A percentile compares a stretch with the other conserved stretches of the same genome.
Conservation (phyloP, 1,140 invertebrate species). For the Lasioglossum baleicum region DNA sequence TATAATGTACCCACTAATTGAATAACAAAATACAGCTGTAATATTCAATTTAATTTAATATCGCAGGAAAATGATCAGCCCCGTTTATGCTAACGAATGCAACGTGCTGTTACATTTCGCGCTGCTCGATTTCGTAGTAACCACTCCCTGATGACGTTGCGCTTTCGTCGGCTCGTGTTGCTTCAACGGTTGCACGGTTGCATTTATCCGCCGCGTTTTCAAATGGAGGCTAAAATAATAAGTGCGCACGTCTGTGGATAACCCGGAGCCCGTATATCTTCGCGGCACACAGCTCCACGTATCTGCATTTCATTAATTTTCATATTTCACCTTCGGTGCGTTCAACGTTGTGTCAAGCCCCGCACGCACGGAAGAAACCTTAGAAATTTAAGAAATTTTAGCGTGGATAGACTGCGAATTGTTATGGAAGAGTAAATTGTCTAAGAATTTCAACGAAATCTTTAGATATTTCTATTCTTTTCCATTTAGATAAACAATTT, state of each 20-base stretch:
- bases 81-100: not conserved
- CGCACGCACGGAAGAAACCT: too few relatives aligned
- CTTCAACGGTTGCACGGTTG: not conserved
- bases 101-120: not conserved
- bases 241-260: not conserved
- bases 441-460: too few relatives aligned
- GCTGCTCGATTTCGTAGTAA: not conserved
- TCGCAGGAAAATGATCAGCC: not conserved
- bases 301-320: not conserved
- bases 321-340: not conserved
- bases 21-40: slow-evolving; percentile 1
- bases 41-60: slow-evolving; percentile 7
- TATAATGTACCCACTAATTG: not conserved
- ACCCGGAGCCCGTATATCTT: not conserved
- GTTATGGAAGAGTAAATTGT: too few relatives aligned
- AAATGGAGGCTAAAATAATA: not conserved
- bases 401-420: too few relatives aligned
- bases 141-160: not conserved
- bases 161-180: not conserved
- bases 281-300: too few relatives aligned
- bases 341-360: not conserved
- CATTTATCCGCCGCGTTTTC: not conserved
- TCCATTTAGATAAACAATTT: too few relatives aligned
- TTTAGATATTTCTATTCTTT: too few relatives aligned
- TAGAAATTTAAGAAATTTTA: slow-evolving; percentile 4